Percentiles rank a stretch among this genome's conserved stretches.
These are phyloP conservation scores for Harpagus bidentatus DNA, from an alignment of 2,113 vertebrate species.

Conservation along the genomic window DNA sequence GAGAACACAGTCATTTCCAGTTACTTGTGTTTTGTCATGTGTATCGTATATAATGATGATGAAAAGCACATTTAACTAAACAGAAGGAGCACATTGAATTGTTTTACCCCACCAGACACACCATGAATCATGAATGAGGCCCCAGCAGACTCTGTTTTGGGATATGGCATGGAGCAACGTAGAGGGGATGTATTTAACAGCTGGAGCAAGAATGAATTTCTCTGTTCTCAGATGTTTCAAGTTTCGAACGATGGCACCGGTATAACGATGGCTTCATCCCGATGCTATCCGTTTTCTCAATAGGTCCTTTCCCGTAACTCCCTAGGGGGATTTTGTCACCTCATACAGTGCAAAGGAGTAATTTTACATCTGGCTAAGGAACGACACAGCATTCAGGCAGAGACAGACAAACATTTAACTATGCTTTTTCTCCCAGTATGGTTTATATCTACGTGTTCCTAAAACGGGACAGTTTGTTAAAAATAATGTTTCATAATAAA, in stretches of 20 bases:
- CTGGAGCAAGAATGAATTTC: background rate
- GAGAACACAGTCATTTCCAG: background rate
- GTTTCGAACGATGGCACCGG: background rate
- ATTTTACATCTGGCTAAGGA: background rate
- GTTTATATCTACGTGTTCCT: background rate
- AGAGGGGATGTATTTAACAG: background rate
- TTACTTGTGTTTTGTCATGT: background rate
- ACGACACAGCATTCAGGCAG: background rate
- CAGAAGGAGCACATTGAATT: background rate
- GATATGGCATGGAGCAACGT: accelerated
- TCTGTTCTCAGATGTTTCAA: background rate
- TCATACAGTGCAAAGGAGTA: background rate
- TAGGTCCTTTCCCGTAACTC: background rate
- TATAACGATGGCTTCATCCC: background rate
- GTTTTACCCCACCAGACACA: background rate
- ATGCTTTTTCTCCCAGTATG: background rate
- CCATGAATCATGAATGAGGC: accelerated
- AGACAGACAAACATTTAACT: background rate
- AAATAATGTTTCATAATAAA: background rate
- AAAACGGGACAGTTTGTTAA: background rate
- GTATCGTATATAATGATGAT: background rate
- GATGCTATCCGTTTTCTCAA: background rate
- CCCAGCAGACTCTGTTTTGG: background rate
- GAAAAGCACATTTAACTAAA: background rate
- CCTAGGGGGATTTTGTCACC: background rate